These are phyloP conservation scores for Chironomus riparius DNA, from an alignment of 2,888 invertebrate genomes.

Conservation along the genomic window DNA sequence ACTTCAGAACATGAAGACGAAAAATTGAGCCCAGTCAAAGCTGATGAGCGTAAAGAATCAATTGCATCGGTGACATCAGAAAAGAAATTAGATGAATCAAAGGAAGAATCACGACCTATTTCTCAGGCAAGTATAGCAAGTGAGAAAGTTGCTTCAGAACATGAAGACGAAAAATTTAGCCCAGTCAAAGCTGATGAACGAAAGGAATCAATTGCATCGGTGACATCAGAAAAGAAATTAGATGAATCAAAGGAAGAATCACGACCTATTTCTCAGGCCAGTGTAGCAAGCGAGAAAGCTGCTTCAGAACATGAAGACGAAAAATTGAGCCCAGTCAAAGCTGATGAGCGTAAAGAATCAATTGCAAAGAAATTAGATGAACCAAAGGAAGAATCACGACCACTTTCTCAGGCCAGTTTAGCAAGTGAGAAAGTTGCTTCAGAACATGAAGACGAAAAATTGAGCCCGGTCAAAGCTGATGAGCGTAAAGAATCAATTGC, in stretches of 20 bases:
- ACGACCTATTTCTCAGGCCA: slow-evolving; percentile 26
- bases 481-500: slow-evolving; percentile 8
- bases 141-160: background rate
- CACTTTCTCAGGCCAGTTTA: slow-evolving; percentile 30
- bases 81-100: too few relatives aligned
- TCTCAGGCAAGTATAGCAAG: too few relatives aligned
- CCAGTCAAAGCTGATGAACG: background rate
- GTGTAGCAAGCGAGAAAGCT: slow-evolving; percentile 28
- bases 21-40: background rate
- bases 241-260: slow-evolving; percentile 14
- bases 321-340: background rate
- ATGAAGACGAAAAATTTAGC: background rate
- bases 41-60: background rate
- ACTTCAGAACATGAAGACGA: too few relatives aligned
- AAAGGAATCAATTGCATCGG: too few relatives aligned
- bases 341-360: slow-evolving; percentile 8
- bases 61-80: too few relatives aligned
- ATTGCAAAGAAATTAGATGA: slow-evolving; percentile 16
- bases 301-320: background rate
- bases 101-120: too few relatives aligned
- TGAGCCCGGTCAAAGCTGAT: background rate
- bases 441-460: background rate
- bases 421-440: slow-evolving; percentile 27
- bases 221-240: too few relatives aligned
- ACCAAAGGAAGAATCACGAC: slow-evolving; percentile 20